Percentiles rank a stretch among this genome's conserved stretches.
Conservation (phyloP, 2,888 invertebrate species). For the Agrochola circellaris region DNA sequence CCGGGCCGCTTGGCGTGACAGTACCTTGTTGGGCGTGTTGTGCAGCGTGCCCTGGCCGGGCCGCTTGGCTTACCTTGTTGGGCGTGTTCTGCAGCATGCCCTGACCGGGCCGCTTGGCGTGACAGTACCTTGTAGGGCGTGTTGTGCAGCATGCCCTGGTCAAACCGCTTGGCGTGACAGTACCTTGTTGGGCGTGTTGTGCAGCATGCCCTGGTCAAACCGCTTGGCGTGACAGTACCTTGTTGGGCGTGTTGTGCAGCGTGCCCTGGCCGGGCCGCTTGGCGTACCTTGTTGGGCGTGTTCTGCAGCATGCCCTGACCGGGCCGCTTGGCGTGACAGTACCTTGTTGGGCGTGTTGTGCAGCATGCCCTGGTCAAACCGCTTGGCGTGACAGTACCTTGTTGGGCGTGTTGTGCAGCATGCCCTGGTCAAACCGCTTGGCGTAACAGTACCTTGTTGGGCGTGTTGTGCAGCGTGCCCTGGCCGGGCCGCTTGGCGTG, state of each 20-base stretch:
- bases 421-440: slow-evolving; percentile 94
- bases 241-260: background rate
- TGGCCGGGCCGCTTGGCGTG: slow-evolving; percentile 95
- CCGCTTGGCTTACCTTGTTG: slow-evolving; percentile 91
- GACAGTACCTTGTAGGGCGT: slow-evolving; percentile 89
- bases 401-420: slow-evolving; percentile 72
- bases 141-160: slow-evolving; percentile 90
- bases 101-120: slow-evolving; percentile 95
- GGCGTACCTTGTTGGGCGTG: slow-evolving; percentile 30
- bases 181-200: slow-evolving; percentile 76
- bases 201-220: background rate
- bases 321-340: slow-evolving; percentile 95
- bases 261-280: background rate
- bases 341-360: slow-evolving; percentile 46
- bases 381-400: slow-evolving; percentile 94
- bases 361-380: slow-evolving; percentile 93
- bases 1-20: slow-evolving; percentile 96
- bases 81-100: slow-evolving; percentile 83
- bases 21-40: slow-evolving; percentile 42
- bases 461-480: slow-evolving; percentile 84
- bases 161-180: slow-evolving; percentile 96
- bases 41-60: slow-evolving; percentile 92
- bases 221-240: too few relatives aligned
- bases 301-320: slow-evolving; percentile 91
- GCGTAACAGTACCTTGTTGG: slow-evolving; percentile 92